Percentiles rank a stretch among this genome's conserved stretches.
Evolutionary conservation across 2,113 vertebrate species (phyloP).

Genomic region (Rutilus rutilus): DNA sequence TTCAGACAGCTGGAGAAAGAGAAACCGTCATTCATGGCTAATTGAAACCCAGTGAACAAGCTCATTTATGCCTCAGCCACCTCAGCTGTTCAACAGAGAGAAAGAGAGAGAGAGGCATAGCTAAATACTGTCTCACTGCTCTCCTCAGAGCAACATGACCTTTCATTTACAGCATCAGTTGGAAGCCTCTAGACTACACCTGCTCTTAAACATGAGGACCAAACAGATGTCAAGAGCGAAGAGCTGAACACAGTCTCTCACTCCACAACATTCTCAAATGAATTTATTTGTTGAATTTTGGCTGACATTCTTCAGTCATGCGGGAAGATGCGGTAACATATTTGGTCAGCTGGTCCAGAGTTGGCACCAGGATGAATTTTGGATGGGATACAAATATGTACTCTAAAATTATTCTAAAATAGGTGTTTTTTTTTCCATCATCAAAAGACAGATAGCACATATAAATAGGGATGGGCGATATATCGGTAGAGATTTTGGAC

Average conservation of each 20-base stretch:
- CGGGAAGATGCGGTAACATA: neutral
- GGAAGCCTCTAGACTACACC: neutral
- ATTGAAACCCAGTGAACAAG: slow-evolving; percentile 39
- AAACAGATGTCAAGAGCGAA: slow-evolving; percentile 22
- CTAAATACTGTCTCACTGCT: neutral
- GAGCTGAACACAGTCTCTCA: slow-evolving; percentile 7
- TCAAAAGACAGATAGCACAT: neutral
- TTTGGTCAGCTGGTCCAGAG: neutral
- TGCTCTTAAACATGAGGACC: slow-evolving; percentile 24
- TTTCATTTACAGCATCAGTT: slow-evolving; percentile 31
- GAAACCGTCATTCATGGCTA: slow-evolving; percentile 34
- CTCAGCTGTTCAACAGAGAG: slow-evolving; percentile 19
- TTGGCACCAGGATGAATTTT: neutral
- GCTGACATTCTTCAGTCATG: neutral
- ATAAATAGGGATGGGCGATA: too few species aligned
- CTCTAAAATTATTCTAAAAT: neutral
- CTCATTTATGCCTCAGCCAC: slow-evolving; percentile 8
- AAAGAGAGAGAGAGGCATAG: neutral
- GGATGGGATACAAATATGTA: neutral
- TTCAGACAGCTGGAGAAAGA: slow-evolving; percentile 29
- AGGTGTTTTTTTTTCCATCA: neutral
- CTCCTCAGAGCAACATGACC: slow-evolving; percentile 29
- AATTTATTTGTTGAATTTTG: neutral
- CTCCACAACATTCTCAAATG: neutral
- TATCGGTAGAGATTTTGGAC: too few species aligned